Conservation (phyloP, 2,888 invertebrate species). For the Xestia xanthographa region DNA sequence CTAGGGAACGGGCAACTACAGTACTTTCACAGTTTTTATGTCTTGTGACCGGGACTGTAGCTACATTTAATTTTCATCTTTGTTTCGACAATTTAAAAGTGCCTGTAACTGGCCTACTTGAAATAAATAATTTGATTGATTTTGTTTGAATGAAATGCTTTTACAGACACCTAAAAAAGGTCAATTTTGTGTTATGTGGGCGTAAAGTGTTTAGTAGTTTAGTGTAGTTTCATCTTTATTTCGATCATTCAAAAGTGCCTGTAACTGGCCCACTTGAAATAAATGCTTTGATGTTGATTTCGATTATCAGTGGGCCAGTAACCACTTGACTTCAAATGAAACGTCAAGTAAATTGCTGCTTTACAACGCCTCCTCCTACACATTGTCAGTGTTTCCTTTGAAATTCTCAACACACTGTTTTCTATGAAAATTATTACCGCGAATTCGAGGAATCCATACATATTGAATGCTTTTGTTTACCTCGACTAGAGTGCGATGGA, state of each 20-base stretch:
- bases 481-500: background rate
- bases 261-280: no score
- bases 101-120: no score
- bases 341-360: background rate
- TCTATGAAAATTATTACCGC: background rate
- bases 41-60: no score
- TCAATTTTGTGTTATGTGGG: constrained; percentile 3
- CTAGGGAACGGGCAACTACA: no score
- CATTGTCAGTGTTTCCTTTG: background rate
- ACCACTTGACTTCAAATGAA: constrained; percentile 10
- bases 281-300: no score
- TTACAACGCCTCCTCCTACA: background rate
- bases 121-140: no score
- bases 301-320: background rate
- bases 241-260: no score
- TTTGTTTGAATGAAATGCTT: background rate
- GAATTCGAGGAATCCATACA: background rate
- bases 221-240: no score
- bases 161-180: background rate
- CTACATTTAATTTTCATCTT: no score
- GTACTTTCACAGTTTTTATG: no score
- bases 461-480: background rate
- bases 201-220: no score
- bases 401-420: background rate
- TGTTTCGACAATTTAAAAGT: no score